Evolutionary conservation across 2,113 vertebrate species (phyloP), one percentile per base, ranked within the genome.

Genomic region (Channa argus): DNA sequence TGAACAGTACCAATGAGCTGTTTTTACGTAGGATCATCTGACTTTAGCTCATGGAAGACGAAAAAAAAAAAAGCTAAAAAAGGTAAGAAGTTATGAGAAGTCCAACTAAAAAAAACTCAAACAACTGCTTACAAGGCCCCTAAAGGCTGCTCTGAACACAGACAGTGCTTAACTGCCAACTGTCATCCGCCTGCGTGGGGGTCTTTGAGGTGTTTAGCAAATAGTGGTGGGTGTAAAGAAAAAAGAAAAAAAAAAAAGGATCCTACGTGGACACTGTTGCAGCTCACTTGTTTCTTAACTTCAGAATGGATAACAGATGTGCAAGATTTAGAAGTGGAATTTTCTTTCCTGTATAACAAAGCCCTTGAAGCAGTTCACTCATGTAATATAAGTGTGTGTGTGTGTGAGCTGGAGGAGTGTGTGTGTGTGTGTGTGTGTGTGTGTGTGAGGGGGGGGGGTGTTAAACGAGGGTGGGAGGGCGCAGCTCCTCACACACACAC

Each of bases 221-320:
- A 87, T 87, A 86, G 75, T 61, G 46, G 61, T 11, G 47, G 36
- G 49, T 34, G 73, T 79, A 78, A 80, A 24, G 1, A 24, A 24
- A 24, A 24, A 24, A 24, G 24, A 24, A 24, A 24, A 24, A 24
- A 24, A 24, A 24, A 24, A 24, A 46, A 38, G 79, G 83, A 85
- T 88, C 75, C 86, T 72, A 67, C 79, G 52, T 80, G 83, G 84
- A 85, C 86, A 0, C 75, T 39, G 83, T 38, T 59, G 82, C 69
- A 82, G 84, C 86, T 88, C 86, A 77, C 81, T 84, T 62, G 80
- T 77, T 76, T 60, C 88, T 84, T 65, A 81, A 87, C 80, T 83
- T 82, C 91, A 66, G 43, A 88, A 91, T 91, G 85, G 71, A 79
- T 11, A 89, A 82, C 92, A 93, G 92, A 92, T 93, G 92, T 90